These are phyloP conservation scores for Dendrolimus pini DNA, from an alignment of 2,888 invertebrate species.

Conservation along the genomic window DNA sequence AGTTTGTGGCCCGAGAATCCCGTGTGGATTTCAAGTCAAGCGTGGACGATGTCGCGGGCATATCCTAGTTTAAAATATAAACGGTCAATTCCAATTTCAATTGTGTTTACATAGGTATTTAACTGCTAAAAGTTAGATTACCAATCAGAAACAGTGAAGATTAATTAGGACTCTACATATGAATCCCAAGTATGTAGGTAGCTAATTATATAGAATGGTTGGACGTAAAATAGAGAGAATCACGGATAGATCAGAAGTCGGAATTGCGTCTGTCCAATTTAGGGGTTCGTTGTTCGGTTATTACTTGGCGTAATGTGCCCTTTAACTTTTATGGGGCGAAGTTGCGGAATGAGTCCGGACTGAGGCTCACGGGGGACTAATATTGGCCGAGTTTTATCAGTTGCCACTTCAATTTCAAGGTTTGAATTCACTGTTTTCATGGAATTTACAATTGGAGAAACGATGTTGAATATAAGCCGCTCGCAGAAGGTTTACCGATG, in stretches of 20 bases:
- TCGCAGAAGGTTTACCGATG: no score
- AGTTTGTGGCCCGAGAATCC: no score
- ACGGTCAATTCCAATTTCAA: no score
- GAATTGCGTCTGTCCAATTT: constrained; percentile 47
- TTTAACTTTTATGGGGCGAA: constrained; percentile 72
- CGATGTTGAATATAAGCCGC: no score
- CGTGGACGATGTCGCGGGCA: no score
- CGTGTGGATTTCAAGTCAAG: no score
- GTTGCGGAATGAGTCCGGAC: constrained; percentile 54
- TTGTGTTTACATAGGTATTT: no score
- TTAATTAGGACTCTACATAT: no score
- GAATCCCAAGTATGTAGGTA: not conserved
- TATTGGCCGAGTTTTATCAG: constrained; percentile 64
- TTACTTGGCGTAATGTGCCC: constrained; percentile 71
- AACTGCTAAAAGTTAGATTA: no score
- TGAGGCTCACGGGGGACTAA: constrained; percentile 48
- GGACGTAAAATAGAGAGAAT: constrained; percentile 23
- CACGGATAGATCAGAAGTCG: constrained; percentile 46
- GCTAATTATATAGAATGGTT: constrained; percentile 2
- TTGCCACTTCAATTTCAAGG: constrained; percentile 43
- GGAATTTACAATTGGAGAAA: not conserved
- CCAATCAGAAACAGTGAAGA: no score
- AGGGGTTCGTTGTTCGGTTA: constrained; percentile 63
- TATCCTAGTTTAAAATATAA: no score
- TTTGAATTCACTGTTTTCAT: not conserved